Evolutionary conservation across 2,113 vertebrate species (phyloP).

Genomic region (Paracanthobrama guichenoti): DNA sequence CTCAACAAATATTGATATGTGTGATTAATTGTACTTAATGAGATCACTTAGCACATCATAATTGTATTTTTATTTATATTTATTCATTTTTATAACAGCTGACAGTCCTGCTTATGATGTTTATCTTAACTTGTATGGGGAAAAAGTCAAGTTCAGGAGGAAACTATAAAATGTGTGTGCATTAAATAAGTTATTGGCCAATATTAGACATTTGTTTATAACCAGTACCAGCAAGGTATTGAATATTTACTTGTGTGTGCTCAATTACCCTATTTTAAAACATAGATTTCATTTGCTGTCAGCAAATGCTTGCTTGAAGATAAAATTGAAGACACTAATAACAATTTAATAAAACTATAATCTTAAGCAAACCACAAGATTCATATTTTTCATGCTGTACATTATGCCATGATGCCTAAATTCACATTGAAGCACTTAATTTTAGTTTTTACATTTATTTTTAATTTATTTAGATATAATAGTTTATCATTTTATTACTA

Average conservation of each 20-base stretch:
- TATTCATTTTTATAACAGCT: too few relatives aligned
- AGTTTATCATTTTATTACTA: neutral
- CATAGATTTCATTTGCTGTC: neutral
- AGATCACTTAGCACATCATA: too few relatives aligned
- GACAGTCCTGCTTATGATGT: too few relatives aligned
- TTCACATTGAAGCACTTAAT: neutral
- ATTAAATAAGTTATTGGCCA: neutral
- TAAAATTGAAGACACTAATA: neutral
- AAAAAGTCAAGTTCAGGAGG: too few relatives aligned
- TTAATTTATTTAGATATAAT: neutral
- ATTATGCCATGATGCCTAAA: neutral
- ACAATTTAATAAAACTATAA: neutral
- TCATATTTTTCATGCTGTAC: neutral
- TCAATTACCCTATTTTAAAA: neutral
- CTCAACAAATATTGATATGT: too few relatives aligned
- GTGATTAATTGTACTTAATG: too few relatives aligned
- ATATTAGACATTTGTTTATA: neutral
- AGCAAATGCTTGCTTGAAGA: neutral
- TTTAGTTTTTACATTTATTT: neutral
- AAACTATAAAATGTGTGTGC: neutral
- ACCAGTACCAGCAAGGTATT: neutral
- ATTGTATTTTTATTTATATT: too few relatives aligned
- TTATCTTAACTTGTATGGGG: too few relatives aligned
- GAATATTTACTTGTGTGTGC: neutral
- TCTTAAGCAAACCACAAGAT: neutral